phyloP scores from a whole-genome alignment of 2,888 invertebrate genomes.

The Iphiclides podalirius region DNA sequence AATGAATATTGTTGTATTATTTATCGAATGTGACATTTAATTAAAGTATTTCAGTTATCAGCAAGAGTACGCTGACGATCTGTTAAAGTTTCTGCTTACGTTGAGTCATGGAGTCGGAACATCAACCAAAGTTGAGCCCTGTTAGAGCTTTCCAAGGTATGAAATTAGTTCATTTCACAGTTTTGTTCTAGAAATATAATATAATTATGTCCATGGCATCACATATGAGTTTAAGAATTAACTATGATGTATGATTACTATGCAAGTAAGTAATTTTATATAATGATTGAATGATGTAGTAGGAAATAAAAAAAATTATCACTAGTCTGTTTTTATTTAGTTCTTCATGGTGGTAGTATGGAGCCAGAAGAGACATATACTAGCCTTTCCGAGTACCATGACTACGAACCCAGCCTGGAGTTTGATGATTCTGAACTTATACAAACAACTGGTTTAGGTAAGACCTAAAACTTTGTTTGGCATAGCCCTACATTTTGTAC shows the following conservation, averaged over 20 bases:
- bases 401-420: constrained; percentile 96
- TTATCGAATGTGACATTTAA: neutral
- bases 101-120: constrained; percentile 57
- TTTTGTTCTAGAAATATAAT: neutral
- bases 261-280: too few relatives aligned
- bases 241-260: too few relatives aligned
- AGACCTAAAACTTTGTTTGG: constrained; percentile 40
- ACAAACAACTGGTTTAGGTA: constrained; percentile 85
- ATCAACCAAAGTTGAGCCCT: constrained; percentile 66
- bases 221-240: too few relatives aligned
- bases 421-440: constrained; percentile 96
- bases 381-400: constrained; percentile 94
- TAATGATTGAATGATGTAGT: too few relatives aligned
- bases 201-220: neutral
- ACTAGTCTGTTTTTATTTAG: constrained; percentile 33
- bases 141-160: constrained; percentile 71
- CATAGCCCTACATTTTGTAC: too few relatives aligned
- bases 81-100: constrained; percentile 7
- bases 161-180: neutral
- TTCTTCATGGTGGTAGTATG: constrained; percentile 51
- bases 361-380: constrained; percentile 89
- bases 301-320: too few relatives aligned
- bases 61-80: neutral
- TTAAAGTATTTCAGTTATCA: constrained; percentile 5
- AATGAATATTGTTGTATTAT: too few relatives aligned